These are phyloP conservation scores for Shinisaurus crocodilurus DNA, from an alignment of 2,113 vertebrate genomes.

Conservation along the genomic window DNA sequence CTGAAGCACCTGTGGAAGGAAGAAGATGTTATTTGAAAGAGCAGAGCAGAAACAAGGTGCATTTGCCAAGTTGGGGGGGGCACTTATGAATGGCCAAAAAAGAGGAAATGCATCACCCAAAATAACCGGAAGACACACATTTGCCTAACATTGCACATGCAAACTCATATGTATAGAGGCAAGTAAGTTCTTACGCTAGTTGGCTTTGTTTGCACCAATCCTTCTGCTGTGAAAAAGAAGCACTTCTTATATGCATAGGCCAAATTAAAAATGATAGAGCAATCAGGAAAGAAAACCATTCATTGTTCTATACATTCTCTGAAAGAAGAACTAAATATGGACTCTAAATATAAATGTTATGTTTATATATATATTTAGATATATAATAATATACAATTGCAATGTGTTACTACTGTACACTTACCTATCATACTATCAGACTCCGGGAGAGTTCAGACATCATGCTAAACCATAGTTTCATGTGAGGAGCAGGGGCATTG, in stretches of 20 bases:
- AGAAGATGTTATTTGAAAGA: slow-evolving; percentile 44
- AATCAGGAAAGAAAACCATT: neutral
- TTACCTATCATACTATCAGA: no score
- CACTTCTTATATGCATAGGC: neutral
- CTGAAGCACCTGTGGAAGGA: neutral
- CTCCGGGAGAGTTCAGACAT: no score
- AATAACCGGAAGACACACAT: no score
- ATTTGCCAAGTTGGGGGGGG: neutral
- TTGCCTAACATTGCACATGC: no score
- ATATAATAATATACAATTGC: no score
- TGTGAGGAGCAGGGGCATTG: no score
- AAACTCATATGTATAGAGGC: no score
- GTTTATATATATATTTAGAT: no score
- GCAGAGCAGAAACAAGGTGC: neutral
- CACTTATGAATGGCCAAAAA: no score
- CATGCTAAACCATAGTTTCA: no score
- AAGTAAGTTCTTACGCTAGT: neutral
- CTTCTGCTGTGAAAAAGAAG: neutral
- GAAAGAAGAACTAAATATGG: neutral
- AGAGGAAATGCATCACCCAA: no score
- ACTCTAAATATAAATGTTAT: neutral
- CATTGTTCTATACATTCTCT: neutral
- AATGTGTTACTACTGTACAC: no score
- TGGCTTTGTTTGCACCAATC: neutral
- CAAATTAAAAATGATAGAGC: neutral